Evolutionary conservation across 2,888 invertebrate species (phyloP).

Genomic region (Acanthopleura granulata): DNA sequence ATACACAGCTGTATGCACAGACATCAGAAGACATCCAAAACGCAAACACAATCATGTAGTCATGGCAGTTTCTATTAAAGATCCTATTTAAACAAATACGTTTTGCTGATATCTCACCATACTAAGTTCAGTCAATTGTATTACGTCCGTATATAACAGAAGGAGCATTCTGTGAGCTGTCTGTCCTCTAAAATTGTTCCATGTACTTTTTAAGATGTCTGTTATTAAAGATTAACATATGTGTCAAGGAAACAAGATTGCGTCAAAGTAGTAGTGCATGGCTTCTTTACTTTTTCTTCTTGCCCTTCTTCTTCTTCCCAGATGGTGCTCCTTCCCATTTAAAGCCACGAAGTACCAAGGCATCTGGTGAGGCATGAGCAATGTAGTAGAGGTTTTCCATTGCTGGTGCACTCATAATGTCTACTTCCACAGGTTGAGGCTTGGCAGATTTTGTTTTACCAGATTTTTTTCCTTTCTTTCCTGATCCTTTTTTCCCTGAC

Average conservation of each 20-base stretch:
- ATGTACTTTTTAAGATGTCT: too few species aligned
- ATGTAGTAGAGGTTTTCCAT: constrained; percentile 96
- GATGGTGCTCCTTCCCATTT: constrained; percentile 89
- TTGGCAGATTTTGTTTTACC: constrained; percentile 49
- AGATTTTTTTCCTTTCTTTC: constrained; percentile 34
- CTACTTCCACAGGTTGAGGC: constrained; percentile 73
- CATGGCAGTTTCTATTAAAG: too few species aligned
- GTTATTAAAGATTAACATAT: too few species aligned
- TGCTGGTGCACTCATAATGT: constrained; percentile 88
- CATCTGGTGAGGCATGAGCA: constrained; percentile 92
- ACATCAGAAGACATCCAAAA: too few species aligned
- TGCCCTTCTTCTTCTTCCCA: constrained; percentile 75
- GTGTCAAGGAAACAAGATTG: not conserved
- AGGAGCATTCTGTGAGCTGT: too few species aligned
- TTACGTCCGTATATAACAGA: too few species aligned
- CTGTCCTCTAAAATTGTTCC: too few species aligned
- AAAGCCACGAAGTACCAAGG: constrained; percentile 87
- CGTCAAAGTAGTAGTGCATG: not conserved
- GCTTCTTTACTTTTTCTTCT: constrained; percentile 46
- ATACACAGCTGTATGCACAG: too few species aligned
- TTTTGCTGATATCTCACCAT: too few species aligned
- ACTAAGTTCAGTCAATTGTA: too few species aligned
- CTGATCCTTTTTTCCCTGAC: constrained; percentile 39
- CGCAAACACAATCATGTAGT: too few species aligned
- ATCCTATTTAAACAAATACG: too few species aligned